Evolutionary conservation across 2,797 vertebrate species (phyloP).

Genomic region (Sebastes reedi): DNA sequence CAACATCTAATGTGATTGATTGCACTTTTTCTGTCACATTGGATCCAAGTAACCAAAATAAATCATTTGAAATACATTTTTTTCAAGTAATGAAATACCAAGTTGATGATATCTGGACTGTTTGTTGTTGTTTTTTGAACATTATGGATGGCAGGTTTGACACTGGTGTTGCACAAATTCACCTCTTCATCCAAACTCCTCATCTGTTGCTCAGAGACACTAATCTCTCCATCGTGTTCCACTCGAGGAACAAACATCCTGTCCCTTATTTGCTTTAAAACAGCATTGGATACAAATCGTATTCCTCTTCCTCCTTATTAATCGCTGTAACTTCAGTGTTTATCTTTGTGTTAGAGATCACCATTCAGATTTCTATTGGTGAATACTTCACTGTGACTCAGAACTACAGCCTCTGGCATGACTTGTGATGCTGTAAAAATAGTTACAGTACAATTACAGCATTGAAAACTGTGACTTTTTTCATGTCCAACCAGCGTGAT

Average conservation of each 20-base stretch:
- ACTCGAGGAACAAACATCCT: not conserved
- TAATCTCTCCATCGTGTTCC: not conserved
- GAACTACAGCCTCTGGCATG: not conserved
- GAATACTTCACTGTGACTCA: not conserved
- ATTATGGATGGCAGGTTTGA: too few species aligned
- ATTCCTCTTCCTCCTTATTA: not conserved
- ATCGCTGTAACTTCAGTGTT: not conserved
- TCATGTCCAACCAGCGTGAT: not conserved
- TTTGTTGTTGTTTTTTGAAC: too few species aligned
- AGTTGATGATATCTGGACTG: too few species aligned
- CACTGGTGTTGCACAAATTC: not conserved
- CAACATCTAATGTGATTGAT: too few species aligned
- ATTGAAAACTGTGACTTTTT: not conserved
- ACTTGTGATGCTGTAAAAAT: constrained; percentile 13
- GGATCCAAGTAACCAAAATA: too few species aligned
- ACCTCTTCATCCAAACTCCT: not conserved
- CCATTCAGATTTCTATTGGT: not conserved
- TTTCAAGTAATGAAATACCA: too few species aligned
- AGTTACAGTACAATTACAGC: not conserved
- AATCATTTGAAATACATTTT: too few species aligned
- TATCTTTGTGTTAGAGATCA: not conserved
- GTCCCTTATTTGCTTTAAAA: too few species aligned
- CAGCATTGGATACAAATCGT: too few species aligned
- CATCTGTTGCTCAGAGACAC: not conserved
- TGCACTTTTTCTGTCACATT: too few species aligned